Base-by-base conservation (phyloP, 2,113 vertebrate genomes). In the Damaliscus lunatus region DNA sequence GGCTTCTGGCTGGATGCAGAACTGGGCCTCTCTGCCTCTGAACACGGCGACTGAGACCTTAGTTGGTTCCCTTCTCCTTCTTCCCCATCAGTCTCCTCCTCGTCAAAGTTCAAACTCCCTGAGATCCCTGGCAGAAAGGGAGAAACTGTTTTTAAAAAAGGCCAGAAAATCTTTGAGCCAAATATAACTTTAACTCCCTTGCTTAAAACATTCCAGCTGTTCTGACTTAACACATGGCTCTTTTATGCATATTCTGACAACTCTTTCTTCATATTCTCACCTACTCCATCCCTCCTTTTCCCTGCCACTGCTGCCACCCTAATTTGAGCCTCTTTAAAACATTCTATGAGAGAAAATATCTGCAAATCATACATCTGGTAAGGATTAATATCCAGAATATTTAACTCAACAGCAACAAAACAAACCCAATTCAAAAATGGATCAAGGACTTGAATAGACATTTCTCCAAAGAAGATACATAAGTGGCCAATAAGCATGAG, bases 51-150 rank as follows among this genome's bases (percentile, higher is more conserved):
- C 88, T 97, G 98, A 71, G 99, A 99, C 93, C 57, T 98, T 57
- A 89, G 19, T 82, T 64, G 40, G 97, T 98, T 55, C 98, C 98
- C 62, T 98, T 98, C 82, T 98, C 98, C 90, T 97, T 98, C 57
- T 25, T 99, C 99, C n/a, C 98, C 98, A 27, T 99, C 99, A 7
- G 99, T 99, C 80, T 99, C 98, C 91, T 99, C 99, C 52, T 99
- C 99, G 92, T 99, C 99, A 62, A 99, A 99, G 98, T 99, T 99
- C 99, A 99, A 98, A 89, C 99, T 99, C 96, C 98, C 99, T 10
- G 99, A 99, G 98, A 99, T 99, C 86, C 99, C 99, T 99, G 98
- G 95, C 48, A 98, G 91, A 97, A 98, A 91, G 83, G 29, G 36
- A 92, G 90, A 48, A 53, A 46, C 43, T 27, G 55, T 97, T n/a